Percentiles rank a stretch among this genome's conserved stretches.
Evolutionary conservation across 2,888 invertebrate genomes (phyloP).

Genomic region (Prosapia bicincta): DNA sequence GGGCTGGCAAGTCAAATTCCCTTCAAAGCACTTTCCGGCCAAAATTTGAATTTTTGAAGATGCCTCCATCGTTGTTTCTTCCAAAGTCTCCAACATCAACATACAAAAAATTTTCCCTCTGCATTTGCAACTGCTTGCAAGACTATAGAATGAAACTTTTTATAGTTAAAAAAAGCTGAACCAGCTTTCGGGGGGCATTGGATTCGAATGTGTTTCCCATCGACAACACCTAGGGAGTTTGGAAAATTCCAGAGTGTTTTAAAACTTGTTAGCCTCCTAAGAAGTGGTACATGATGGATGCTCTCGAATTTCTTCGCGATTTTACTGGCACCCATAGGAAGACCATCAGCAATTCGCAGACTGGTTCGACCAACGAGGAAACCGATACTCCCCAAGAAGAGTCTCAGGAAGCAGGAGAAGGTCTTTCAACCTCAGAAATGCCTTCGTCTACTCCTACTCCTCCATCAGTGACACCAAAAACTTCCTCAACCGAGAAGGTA

Average conservation of each 20-base stretch:
- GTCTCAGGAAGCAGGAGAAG: too few species aligned
- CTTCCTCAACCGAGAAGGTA: too few species aligned
- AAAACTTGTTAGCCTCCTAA: neutral
- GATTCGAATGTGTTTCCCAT: conserved; percentile 9
- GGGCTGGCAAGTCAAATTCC: too few species aligned
- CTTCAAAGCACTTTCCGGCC: neutral
- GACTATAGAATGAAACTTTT: conserved; percentile 31
- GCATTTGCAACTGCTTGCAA: conserved; percentile 38
- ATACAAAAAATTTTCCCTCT: conserved; percentile 36
- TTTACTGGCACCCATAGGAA: too few species aligned
- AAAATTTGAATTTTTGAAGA: conserved; percentile 32
- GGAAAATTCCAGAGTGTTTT: conserved; percentile 5
- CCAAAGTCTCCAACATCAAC: conserved; percentile 38
- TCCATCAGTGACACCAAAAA: too few species aligned
- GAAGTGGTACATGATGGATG: too few species aligned
- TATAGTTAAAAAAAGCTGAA: conserved; percentile 13
- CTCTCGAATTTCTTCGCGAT: too few species aligned
- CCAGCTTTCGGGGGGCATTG: conserved; percentile 4
- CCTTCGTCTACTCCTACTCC: too few species aligned
- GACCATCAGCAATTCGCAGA: too few species aligned
- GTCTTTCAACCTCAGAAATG: too few species aligned
- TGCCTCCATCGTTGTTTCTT: conserved; percentile 33
- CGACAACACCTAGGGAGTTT: conserved; percentile 2
- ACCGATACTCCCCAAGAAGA: too few species aligned
- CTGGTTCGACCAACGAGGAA: too few species aligned